These are phyloP conservation scores for Caenorhabditis sp. DNA, from an alignment of 2,888 invertebrate species.

Conservation along the genomic window DNA sequence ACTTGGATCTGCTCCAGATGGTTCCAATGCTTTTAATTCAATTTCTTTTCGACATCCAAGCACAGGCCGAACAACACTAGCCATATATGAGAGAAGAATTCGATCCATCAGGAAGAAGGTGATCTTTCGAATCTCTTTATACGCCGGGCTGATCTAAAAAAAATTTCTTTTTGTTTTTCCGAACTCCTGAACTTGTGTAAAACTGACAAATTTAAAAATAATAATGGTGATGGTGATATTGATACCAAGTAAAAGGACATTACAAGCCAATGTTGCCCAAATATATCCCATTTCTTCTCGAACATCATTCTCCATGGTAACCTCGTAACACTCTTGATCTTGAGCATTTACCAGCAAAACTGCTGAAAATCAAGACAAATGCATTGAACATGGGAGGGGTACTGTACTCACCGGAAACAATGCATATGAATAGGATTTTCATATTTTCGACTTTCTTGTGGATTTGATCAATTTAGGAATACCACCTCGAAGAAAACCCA, in stretches of 20 bases:
- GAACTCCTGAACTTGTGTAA: not conserved
- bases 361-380: not conserved
- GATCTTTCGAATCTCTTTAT: constrained; percentile 16
- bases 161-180: not conserved
- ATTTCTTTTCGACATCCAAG: not conserved
- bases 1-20: constrained; percentile 1
- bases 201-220: constrained; percentile 15
- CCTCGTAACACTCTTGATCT: not conserved
- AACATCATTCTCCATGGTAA: not conserved
- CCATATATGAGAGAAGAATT: constrained; percentile 22
- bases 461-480: too few species aligned
- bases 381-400: not conserved
- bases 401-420: not conserved
- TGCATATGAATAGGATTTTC: not conserved
- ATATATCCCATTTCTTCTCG: not conserved
- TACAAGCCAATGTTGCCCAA: constrained; percentile 4
- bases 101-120: constrained; percentile 28
- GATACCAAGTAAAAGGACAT: constrained; percentile 17
- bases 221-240: constrained; percentile 16
- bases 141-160: constrained; percentile 15
- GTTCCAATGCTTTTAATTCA: constrained; percentile 9
- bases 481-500: too few species aligned
- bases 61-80: constrained; percentile 7
- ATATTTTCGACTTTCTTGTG: not conserved
- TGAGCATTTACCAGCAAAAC: not conserved